Conservation (phyloP, 2,888 invertebrate genomes). For the Thelaira solivaga region DNA sequence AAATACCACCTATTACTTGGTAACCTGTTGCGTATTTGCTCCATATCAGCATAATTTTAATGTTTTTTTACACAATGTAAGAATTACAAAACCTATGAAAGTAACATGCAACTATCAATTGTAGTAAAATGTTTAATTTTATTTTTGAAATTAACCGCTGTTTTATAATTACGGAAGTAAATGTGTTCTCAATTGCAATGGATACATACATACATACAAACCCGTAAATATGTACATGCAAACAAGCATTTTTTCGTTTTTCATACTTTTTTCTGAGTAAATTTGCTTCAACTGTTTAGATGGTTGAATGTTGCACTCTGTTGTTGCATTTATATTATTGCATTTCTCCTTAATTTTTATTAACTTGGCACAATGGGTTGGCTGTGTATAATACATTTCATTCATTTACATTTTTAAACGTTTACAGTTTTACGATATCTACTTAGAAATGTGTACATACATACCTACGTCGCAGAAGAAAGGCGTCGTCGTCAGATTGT, state of each 20-base stretch:
- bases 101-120: no score
- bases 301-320: background rate
- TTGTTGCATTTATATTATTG: background rate
- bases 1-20: no score
- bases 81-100: no score
- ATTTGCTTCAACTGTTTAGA: background rate
- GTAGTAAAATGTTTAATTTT: no score
- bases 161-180: background rate
- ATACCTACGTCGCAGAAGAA: background rate
- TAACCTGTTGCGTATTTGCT: no score
- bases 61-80: no score
- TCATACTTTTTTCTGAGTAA: background rate
- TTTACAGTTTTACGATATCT: background rate
- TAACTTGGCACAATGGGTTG: background rate
- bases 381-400: slow-evolving; percentile 8
- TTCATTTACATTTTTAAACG: slow-evolving; percentile 29
- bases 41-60: no score
- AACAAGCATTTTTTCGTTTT: no score
- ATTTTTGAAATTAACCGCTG: no score
- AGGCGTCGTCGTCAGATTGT: slow-evolving; percentile 3
- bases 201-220: no score
- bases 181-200: background rate
- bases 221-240: no score
- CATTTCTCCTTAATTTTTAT: slow-evolving; percentile 9
- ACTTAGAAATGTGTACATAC: background rate